Evolutionary conservation across 2,888 invertebrate genomes (phyloP).

Genomic region (Erynnis tages): DNA sequence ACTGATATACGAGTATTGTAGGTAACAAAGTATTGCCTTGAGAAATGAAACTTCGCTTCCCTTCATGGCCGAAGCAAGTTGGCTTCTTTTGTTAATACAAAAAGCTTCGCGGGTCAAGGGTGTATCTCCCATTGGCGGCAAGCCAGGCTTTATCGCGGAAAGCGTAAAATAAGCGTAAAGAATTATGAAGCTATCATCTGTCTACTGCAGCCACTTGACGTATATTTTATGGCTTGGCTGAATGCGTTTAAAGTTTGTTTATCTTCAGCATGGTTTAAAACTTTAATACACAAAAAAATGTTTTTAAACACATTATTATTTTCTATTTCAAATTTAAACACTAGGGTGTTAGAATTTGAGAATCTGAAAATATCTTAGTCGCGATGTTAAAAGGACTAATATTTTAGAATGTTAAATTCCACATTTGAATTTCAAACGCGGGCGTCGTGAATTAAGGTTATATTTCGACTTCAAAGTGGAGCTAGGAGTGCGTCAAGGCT

Average conservation of each 20-base stretch:
- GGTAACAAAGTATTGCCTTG: conserved; percentile 32
- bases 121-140: conserved; percentile 43
- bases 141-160: conserved; percentile 41
- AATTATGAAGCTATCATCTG: conserved; percentile 19
- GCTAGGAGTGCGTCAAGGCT: conserved; percentile 16
- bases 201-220: conserved; percentile 5
- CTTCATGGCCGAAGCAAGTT: conserved; percentile 30
- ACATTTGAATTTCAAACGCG: neutral
- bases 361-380: neutral
- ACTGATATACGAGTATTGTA: conserved; percentile 1
- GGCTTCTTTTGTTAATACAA: conserved; percentile 22
- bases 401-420: conserved; percentile 4
- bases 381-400: neutral
- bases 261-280: too few relatives aligned
- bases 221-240: neutral
- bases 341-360: neutral
- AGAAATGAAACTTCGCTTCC: conserved; percentile 38
- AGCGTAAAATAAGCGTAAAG: conserved; percentile 6
- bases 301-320: neutral
- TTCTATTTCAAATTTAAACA: neutral
- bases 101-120: conserved; percentile 54
- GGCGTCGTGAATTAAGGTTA: neutral
- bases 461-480: neutral
- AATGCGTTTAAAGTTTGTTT: neutral
- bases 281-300: neutral